phyloP scores from a whole-genome alignment of 2,797 vertebrate species.

The Pitangus sulphuratus region DNA sequence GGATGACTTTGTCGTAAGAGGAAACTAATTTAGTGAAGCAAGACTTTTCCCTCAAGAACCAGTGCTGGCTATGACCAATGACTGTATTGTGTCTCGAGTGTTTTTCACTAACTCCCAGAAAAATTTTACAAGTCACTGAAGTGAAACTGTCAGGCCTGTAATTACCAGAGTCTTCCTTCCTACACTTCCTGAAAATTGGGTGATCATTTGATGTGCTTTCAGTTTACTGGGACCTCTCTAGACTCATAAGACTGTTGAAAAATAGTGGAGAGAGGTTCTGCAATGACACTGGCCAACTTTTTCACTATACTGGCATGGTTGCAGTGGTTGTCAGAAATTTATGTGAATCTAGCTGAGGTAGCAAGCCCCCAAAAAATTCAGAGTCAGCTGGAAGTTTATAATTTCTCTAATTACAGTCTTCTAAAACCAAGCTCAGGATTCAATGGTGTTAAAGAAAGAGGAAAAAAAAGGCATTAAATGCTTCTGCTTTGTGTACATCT shows the following conservation, averaged over 20 bases:
- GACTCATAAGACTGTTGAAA: neutral
- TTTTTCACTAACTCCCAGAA: neutral
- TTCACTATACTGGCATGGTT: neutral
- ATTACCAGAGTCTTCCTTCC: neutral
- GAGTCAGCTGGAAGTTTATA: neutral
- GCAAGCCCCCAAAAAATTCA: neutral
- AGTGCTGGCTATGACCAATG: neutral
- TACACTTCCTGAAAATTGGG: neutral
- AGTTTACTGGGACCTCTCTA: neutral
- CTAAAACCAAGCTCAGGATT: neutral
- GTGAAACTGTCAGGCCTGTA: neutral
- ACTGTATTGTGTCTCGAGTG: neutral
- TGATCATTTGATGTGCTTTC: neutral
- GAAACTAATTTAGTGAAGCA: neutral
- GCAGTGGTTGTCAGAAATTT: accelerated
- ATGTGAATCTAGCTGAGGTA: neutral
- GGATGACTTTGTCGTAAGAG: neutral
- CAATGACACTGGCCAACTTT: accelerated
- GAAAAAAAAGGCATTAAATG: neutral
- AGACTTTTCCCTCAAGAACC: neutral
- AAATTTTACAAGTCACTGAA: neutral
- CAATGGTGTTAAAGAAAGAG: neutral
- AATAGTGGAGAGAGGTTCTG: neutral
- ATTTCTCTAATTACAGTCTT: neutral
- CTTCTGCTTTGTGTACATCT: neutral